Evolutionary conservation across 1,140 invertebrate species (phyloP).

Genomic region (Drosophila pandora): DNA sequence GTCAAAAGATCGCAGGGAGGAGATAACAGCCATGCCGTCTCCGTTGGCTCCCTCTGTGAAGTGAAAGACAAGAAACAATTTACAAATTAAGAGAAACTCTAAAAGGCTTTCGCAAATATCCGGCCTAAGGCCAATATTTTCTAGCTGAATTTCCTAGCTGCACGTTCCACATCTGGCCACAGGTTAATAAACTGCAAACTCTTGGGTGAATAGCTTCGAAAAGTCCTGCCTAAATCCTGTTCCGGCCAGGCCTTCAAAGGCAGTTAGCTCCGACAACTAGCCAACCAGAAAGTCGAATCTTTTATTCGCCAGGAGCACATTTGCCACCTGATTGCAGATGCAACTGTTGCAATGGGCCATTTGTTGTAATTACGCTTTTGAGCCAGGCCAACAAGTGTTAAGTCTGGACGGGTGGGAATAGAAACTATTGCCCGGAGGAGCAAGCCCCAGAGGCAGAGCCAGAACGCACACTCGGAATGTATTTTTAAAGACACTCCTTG

Average conservation of each 20-base stretch:
- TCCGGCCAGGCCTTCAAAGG: slow-evolving; percentile 53
- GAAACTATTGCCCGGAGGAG: slow-evolving; percentile 22
- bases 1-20: slow-evolving; percentile 95
- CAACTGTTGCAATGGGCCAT: slow-evolving; percentile 60
- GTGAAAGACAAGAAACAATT: no score
- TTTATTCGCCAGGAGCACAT: slow-evolving; percentile 62
- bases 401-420: slow-evolving; percentile 34
- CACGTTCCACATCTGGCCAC: neutral
- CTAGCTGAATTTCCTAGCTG: no score
- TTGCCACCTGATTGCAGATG: slow-evolving; percentile 72
- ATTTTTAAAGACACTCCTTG: slow-evolving; percentile 78
- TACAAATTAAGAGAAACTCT: neutral
- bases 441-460: slow-evolving; percentile 10
- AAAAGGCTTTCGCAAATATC: neutral
- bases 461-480: slow-evolving; percentile 65
- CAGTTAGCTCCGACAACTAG: slow-evolving; percentile 43
- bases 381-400: slow-evolving; percentile 78
- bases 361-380: slow-evolving; percentile 80
- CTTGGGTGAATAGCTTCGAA: neutral
- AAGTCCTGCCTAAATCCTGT: slow-evolving; percentile 47
- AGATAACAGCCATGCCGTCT: slow-evolving; percentile 97
- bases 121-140: no score
- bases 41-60: slow-evolving; percentile 94
- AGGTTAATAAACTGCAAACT: neutral
- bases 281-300: slow-evolving; percentile 53